Evolutionary conservation across 2,888 invertebrate species (phyloP), one percentile per base, ranked within the genome.

Genomic region (Diachrysia chrysitis): DNA sequence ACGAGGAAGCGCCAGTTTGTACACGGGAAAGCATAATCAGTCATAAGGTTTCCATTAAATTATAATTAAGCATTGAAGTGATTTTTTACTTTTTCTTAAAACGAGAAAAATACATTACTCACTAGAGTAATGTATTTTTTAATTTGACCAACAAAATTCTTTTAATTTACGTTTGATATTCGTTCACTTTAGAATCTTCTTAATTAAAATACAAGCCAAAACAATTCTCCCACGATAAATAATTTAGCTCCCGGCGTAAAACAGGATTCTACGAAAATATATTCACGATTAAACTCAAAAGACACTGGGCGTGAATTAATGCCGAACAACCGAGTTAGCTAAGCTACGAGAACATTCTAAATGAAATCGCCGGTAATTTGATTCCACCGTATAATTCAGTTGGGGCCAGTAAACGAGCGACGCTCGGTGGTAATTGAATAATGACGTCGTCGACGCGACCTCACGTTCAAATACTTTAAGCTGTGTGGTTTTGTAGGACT

Each of bases 321-420:
- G 69, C 66, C 58, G 60, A 54, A 67, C 53, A 57, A 63, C 61
- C 35, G 60, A 57, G 69, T 60, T 55, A 69, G 63, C 71, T 64
- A 74, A 73, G 81, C 79, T 78, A 78, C 61, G 61, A 23, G 53
- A 61, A 53, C 67, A 77, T 81, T 83, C 81, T 73, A 73, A 83
- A 83, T 81, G 74, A 77, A 85, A 83, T 84, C 81, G 75, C 71
- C 74, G 66, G 71, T 84, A 81, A 84, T 85, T 84, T 78, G 78
- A 86, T 87, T 86, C 78, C 58, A 75, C 54, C 69, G 81, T 74
- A 73, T 75, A 79, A 82, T 71, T 67, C 58, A 69, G 75, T 82
- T 79, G 65, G 60, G 69, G 81, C 76, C 29, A 53, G 66, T 70
- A 71, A 79, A 71, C 71, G 64, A 67, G 70, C 69, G 64, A 19